Evolutionary conservation across 2,113 vertebrate species (phyloP).

Genomic region (Nestor notabilis): DNA sequence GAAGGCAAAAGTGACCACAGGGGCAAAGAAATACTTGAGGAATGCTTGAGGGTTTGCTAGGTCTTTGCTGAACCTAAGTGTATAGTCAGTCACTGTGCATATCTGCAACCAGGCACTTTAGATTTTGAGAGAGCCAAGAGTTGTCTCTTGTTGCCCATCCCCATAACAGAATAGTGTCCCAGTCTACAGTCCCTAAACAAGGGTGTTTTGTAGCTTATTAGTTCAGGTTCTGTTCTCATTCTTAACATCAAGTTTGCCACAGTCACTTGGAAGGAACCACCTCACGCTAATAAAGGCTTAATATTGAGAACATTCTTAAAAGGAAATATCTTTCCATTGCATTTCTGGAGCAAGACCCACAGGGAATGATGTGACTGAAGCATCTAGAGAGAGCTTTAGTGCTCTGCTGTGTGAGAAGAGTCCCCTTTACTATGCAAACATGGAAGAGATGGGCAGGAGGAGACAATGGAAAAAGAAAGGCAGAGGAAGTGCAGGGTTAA

Average conservation of each 20-base stretch:
- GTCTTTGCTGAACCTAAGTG: neutral
- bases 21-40: neutral
- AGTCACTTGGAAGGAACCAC: neutral
- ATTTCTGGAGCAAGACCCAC: neutral
- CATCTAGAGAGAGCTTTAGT: neutral
- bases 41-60: neutral
- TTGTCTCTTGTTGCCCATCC: neutral
- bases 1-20: neutral
- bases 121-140: neutral
- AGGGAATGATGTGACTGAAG: neutral
- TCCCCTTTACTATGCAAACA: neutral
- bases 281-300: neutral
- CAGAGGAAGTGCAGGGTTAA: neutral
- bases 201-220: neutral
- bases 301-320: neutral
- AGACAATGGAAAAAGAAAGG: neutral
- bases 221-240: neutral
- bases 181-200: neutral
- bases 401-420: neutral
- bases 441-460: accelerated
- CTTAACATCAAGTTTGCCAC: neutral
- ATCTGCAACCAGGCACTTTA: neutral
- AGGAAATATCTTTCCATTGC: neutral
- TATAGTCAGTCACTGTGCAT: neutral
- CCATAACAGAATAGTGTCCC: neutral